Evolutionary conservation across 1,140 invertebrate species (phyloP).

Genomic region (Halotydeus destructor): DNA sequence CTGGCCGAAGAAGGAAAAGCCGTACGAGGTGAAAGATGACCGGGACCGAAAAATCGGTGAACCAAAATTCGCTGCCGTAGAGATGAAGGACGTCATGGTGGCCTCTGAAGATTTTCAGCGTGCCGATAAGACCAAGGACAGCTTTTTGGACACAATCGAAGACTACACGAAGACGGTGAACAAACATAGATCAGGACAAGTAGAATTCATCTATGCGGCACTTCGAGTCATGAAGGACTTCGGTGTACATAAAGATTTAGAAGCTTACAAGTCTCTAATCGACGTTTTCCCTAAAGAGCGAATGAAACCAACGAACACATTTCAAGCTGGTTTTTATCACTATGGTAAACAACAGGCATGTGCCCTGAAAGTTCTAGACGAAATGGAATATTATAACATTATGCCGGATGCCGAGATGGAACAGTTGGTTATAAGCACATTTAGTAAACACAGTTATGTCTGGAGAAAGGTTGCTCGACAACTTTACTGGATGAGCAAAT

Average conservation of each 20-base stretch:
- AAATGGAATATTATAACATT: conserved; percentile 79
- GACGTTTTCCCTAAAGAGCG: conserved; percentile 79
- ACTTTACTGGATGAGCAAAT: conserved; percentile 97
- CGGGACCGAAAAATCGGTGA: no score
- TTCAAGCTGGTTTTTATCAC: conserved; percentile 69
- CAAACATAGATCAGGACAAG: no score
- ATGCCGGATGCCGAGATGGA: conserved; percentile 75
- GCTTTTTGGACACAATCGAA: no score
- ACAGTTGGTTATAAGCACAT: conserved; percentile 52
- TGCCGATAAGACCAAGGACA: no score
- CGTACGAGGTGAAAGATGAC: no score
- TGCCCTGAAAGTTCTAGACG: conserved; percentile 55
- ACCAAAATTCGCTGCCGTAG: no score
- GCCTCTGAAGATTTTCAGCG: no score
- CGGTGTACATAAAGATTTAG: conserved; percentile 67
- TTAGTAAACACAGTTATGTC: conserved; percentile 39
- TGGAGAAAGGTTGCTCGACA: conserved; percentile 55
- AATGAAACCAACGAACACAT: conserved; percentile 53
- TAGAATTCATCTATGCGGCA: conserved; percentile 80
- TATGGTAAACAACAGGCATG: conserved; percentile 79
- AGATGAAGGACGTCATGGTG: no score
- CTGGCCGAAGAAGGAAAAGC: no score
- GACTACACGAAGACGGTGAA: no score
- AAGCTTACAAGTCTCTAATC: conserved; percentile 70
- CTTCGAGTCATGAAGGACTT: conserved; percentile 71